phyloP scores from a whole-genome alignment of 1,140 invertebrate genomes.

The Ips typographus region DNA sequence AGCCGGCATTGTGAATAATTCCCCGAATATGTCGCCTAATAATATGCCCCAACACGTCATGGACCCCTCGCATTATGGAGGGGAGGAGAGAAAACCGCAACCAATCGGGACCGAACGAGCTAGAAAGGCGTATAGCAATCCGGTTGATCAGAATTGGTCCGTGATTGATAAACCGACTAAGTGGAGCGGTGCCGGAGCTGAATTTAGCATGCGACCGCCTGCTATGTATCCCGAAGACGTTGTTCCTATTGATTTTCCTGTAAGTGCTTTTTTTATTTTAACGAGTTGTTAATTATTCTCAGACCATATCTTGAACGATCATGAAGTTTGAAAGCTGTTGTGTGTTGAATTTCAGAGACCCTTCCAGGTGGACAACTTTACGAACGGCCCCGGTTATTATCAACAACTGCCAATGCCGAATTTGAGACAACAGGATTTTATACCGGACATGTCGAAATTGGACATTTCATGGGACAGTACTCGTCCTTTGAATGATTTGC shows the following conservation, averaged over 20 bases:
- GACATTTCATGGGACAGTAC: slow-evolving; percentile 46
- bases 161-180: slow-evolving; percentile 56
- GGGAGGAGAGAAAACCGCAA: slow-evolving; percentile 68
- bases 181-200: slow-evolving; percentile 42
- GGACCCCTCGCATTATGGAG: slow-evolving; percentile 44
- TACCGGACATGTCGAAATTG: slow-evolving; percentile 42
- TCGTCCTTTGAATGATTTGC: slow-evolving; percentile 46
- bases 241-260: slow-evolving; percentile 55
- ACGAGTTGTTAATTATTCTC: neutral
- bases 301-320: neutral
- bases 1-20: slow-evolving; percentile 48
- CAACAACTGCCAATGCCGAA: slow-evolving; percentile 44
- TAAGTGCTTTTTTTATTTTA: slow-evolving; percentile 37
- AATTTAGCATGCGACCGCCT: slow-evolving; percentile 45
- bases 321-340: neutral
- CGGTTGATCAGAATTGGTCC: slow-evolving; percentile 61
- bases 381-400: slow-evolving; percentile 41
- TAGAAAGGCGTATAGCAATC: slow-evolving; percentile 58
- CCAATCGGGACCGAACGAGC: slow-evolving; percentile 77
- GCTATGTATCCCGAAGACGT: slow-evolving; percentile 47
- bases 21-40: slow-evolving; percentile 63
- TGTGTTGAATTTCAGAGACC: slow-evolving; percentile 39
- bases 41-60: slow-evolving; percentile 51
- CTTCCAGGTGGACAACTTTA: slow-evolving; percentile 46
- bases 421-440: slow-evolving; percentile 41